Base-by-base conservation (phyloP, 30 jellyfish, hydroid and myxozoan species). In the Hydractinia echinata region DNA sequence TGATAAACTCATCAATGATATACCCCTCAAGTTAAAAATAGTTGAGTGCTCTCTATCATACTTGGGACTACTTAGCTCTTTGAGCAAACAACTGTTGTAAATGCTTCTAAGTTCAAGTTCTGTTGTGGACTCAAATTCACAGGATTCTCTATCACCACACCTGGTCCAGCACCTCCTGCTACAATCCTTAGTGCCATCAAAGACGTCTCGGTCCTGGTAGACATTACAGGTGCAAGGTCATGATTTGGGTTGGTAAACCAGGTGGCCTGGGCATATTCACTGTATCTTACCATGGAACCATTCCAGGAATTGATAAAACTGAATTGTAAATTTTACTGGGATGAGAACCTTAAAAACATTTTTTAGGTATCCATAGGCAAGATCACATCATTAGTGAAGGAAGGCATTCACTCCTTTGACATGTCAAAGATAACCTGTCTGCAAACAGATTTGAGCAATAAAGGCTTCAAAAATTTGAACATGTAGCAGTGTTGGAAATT, bases 1-100 rank as follows among this genome's bases (percentile, higher is more conserved):
- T 52, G 89, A 82, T 58, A 86, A 82, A 18, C 51, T 82, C 81
- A 50, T 66, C 13, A 53, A n/a, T 20, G n/a, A n/a, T n/a, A n/a
- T n/a, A n/a, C n/a, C n/a, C n/a, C n/a, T n/a, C 2, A 30, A 30
- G 44, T 30, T 30, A 30, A 30, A 30, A 30, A 30, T 30, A 30
- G 44, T 30, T 30, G 44, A 30, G 44, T 30, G 44, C 44, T 30
- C 2, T 30, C 44, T 30, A 30, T 30, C 44, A 30, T 30, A 30
- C 44, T 30, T 30, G 44, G 44, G 44, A 2, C 44, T 30, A 30
- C 44, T 30, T 30, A 30, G 44, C 44, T 30, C 44, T 30, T 30
- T 30, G 44, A 30, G 44, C 44, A 30, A 30, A 30, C 44, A 30
- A 30, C 44, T 30, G 44, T 30, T 30, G 44, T 30, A 30, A 30